Base-by-base conservation (phyloP, 2,888 invertebrate species). In the Magallana nippona region DNA sequence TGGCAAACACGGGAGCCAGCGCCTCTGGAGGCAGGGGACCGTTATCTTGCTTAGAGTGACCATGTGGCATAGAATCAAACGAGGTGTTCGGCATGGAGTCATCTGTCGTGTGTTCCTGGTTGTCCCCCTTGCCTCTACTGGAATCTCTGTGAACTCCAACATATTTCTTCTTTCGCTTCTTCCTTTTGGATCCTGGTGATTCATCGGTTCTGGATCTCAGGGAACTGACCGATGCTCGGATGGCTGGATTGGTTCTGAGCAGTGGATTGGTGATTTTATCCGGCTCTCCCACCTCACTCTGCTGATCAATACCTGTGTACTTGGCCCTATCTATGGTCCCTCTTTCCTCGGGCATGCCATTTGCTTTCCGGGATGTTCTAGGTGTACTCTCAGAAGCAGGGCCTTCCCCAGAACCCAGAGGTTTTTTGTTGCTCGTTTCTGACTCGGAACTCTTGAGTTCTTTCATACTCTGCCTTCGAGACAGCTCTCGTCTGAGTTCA, bases 1-100 rank as follows among this genome's bases (percentile, higher is more conserved):
- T 88, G 17, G 89, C 88, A 86, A 92, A 92, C 27, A 92, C 89
- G 2, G 92, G 92, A 17, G 91, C 91, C 86, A 89, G 89, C 2
- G 90, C 89, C 83, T 92, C 92, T 27, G 92, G 92, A 10, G 91
- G 91, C 13, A 91, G 79, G 17, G 85, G 84, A 22, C 55, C 55
- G n/a, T 87, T 85, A 17, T 82, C 79, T 27, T 22, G 19, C 27
- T 55, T 78, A 13, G 62, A 55, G 15, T 58, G 19, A n/a, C 19
- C 56, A 17, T 63, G 80, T 55, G 79, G 78, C 27, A 79, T 79
- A 57, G 83, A 84, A 27, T 82, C 82, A 13, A 58, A 44, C 27
- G 78, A 55, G 5, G 55, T 56, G 13, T 78, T 62, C 10, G 79
- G 83, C n/a, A 81, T 32, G 15, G 82, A 80, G 56, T 84, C 82